Evolutionary conservation across 2,113 vertebrate species (phyloP), one percentile per base, ranked within the genome.

Genomic region (Planiliza haematocheilus): DNA sequence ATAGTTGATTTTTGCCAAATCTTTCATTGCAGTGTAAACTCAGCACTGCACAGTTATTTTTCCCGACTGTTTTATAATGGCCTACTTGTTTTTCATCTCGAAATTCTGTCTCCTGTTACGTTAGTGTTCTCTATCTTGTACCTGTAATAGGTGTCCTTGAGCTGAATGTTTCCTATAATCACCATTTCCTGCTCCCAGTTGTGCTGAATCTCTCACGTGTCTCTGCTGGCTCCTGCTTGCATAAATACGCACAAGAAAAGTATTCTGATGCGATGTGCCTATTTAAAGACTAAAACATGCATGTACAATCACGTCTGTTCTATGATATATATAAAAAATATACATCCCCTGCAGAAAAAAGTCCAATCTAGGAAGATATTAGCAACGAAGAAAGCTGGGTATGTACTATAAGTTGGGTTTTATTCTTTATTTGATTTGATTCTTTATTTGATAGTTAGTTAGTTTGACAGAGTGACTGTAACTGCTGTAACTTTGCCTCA

Each of bases 401-500:
- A 45, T 18, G 56, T 46, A 41, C 16, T 39, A 38, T 68, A 24
- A 46, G 11, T 13, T n/a, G n/a, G n/a, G n/a, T n/a, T n/a, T n/a
- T n/a, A n/a, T n/a, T n/a, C n/a, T n/a, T n/a, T n/a, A n/a, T n/a
- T n/a, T n/a, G n/a, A n/a, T n/a, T n/a, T n/a, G n/a, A n/a, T 66
- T 57, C 41, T 71, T 59, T 24, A 13, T 46, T 65, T 63, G 42
- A 56, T 50, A 36, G 70, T 76, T 41, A 81, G 64, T 65, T 38
- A 14, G 69, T 60, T 52, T 58, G 65, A 67, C 67, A 78, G 41
- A 56, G 70, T 43, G 61, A 60, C 74, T 86, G 58, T n/a, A n/a
- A n/a, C 38, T 4, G 1, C 20, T 56, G 66, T 48, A 70, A 79
- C 77, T 83, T 77, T 82, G 64, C 72, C 57, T 85, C 42, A 55